These are phyloP conservation scores for Babylonia areolata DNA, from an alignment of 1,140 invertebrate genomes.

Conservation along the genomic window DNA sequence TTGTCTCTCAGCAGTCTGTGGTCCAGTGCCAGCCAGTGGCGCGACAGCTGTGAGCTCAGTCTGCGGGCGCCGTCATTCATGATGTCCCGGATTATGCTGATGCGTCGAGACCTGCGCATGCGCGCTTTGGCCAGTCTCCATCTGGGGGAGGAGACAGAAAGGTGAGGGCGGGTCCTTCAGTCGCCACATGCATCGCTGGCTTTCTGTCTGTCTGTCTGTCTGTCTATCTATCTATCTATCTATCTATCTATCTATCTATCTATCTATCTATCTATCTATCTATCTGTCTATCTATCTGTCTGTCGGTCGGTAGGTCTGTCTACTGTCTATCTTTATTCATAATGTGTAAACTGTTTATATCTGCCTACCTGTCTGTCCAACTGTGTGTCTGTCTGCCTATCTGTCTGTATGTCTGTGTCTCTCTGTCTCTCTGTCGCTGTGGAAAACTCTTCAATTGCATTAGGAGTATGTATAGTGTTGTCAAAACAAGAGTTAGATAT, in stretches of 20 bases:
- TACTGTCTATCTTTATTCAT: too few relatives aligned
- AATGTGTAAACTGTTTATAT: too few relatives aligned
- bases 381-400: too few relatives aligned
- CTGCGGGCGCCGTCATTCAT: slow-evolving; percentile 38
- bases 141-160: background rate
- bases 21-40: slow-evolving; percentile 32
- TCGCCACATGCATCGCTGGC: too few relatives aligned
- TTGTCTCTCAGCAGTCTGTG: slow-evolving; percentile 19
- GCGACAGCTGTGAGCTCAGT: slow-evolving; percentile 28
- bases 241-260: slow-evolving; percentile 2
- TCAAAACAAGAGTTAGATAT: too few relatives aligned
- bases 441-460: too few relatives aligned
- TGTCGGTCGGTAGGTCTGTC: too few relatives aligned
- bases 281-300: background rate
- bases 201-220: background rate
- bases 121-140: slow-evolving; percentile 32
- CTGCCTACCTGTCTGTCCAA: too few relatives aligned
- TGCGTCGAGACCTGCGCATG: slow-evolving; percentile 31
- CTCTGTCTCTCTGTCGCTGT: background rate
- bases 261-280: background rate
- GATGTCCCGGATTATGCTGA: slow-evolving; percentile 20
- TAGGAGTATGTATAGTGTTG: too few relatives aligned
- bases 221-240: background rate
- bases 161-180: too few relatives aligned
- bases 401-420: too few relatives aligned